A percentile compares a stretch with the other conserved stretches of the same genome.
Conservation (phyloP, 23 tunicate species). For the Ascidia mentula region DNA sequence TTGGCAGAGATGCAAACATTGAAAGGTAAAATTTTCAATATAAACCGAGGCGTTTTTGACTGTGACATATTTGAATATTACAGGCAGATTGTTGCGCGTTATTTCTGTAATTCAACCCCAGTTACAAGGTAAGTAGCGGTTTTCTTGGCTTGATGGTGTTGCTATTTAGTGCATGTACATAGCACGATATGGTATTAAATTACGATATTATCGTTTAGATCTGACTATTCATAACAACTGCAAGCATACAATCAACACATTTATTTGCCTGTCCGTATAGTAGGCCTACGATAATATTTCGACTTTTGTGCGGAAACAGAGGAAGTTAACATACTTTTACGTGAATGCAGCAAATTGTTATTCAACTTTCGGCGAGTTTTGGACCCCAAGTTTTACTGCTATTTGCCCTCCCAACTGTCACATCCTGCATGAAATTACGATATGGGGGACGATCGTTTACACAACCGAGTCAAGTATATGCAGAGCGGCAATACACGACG, state of each 20-base stretch:
- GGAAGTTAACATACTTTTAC: no score
- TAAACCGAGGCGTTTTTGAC: no score
- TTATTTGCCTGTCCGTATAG: background rate
- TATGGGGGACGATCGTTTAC: background rate
- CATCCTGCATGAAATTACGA: background rate
- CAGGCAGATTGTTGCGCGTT: background rate
- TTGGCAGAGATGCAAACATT: background rate
- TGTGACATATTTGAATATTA: background rate
- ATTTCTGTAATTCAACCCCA: background rate
- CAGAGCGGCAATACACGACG: slow-evolving; percentile 6
- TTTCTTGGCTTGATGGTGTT: no score
- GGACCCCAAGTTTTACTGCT: background rate
- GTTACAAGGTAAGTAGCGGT: background rate
- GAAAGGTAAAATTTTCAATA: background rate
- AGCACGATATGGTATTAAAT: no score
- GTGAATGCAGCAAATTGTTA: background rate
- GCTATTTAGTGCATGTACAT: no score
- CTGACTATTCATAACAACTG: no score
- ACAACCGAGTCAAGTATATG: background rate
- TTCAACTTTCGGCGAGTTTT: background rate
- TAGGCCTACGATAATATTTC: background rate
- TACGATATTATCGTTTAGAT: no score
- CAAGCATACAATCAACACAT: background rate
- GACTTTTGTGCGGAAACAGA: no score
- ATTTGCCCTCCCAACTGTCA: background rate